Conservation (phyloP, 2,888 invertebrate species). For the Griposia aprilina region DNA sequence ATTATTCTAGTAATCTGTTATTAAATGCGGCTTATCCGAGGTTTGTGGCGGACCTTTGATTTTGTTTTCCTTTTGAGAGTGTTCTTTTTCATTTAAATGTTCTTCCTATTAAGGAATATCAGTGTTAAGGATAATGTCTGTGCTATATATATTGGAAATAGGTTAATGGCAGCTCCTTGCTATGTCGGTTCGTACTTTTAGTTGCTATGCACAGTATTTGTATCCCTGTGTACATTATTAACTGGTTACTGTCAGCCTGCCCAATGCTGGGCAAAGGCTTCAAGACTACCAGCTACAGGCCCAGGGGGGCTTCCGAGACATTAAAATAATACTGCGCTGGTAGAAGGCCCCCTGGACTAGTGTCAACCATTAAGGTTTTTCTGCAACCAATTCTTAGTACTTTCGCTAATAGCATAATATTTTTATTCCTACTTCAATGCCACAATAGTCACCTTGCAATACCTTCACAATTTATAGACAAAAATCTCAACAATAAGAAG, state of each 20-base stretch:
- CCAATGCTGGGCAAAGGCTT: background rate
- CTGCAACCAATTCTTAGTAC: background rate
- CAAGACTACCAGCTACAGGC: background rate
- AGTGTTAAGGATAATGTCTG: background rate
- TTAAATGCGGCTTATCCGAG: slow-evolving; percentile 45
- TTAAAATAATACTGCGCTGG: background rate
- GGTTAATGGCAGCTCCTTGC: background rate
- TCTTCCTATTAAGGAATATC: background rate
- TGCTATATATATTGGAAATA: background rate
- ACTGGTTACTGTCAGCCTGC: background rate
- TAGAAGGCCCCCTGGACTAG: no score
- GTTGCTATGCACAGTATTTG: background rate
- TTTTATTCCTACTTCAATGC: no score
- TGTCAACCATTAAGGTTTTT: background rate
- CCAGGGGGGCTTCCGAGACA: background rate
- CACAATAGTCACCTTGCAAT: background rate
- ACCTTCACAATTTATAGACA: background rate
- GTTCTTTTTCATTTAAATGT: background rate
- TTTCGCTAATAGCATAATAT: background rate
- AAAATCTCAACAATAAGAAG: slow-evolving; percentile 17
- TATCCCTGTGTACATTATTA: background rate
- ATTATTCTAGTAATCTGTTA: slow-evolving; percentile 53
- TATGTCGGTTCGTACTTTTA: background rate
- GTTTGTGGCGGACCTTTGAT: slow-evolving; percentile 9
- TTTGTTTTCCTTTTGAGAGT: slow-evolving; percentile 19